Evolutionary conservation across 2,797 vertebrate genomes (phyloP), one percentile per base, ranked within the genome.

Genomic region (Sitta carolinensis): DNA sequence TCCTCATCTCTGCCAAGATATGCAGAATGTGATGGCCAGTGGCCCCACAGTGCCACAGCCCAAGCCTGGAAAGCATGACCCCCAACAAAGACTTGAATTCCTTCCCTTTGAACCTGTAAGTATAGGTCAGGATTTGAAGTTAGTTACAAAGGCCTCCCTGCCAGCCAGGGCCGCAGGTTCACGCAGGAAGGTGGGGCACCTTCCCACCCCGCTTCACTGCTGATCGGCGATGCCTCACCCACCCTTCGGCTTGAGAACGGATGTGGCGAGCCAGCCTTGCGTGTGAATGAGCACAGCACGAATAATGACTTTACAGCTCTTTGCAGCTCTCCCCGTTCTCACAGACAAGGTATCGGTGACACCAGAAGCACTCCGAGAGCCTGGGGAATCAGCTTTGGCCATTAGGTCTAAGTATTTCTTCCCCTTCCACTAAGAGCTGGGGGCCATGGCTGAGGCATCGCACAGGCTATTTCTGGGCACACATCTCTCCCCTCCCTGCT

Each of bases 401-500:
- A 75, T 26, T 8, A 30, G 15, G n/a, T n/a, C 43, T 79, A 47
- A 86, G 62, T 79, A 55, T 74, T 83, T 87, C 85, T 91, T 94
- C 69, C 88, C 59, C 50, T 79, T 78, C 50, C 57, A 48, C 61
- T 32, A 59, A 61, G 58, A 75, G 67, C 89, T 21, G 4, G 57
- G 27, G 69, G 38, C 84, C 0, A 0, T 0, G 3, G 23, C 18
- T 2, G 82, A 94, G 72, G 40, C 55, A 1, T 36, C 38, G 19
- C 32, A 1, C 22, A 13, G 29, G 54, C 93, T 96, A 96, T 97
- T 98, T 97, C 94, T 96, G 90, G 84, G 90, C 85, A 89, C 70
- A 84, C 92, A 84, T 82, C 74, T 92, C 87, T 96, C 92, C 76
- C 94, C 87, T 90, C 94, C 94, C 94, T 9, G 64, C 87, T 93